phyloP scores from a whole-genome alignment of 2,797 vertebrate genomes.

The Perodicticus potto region DNA sequence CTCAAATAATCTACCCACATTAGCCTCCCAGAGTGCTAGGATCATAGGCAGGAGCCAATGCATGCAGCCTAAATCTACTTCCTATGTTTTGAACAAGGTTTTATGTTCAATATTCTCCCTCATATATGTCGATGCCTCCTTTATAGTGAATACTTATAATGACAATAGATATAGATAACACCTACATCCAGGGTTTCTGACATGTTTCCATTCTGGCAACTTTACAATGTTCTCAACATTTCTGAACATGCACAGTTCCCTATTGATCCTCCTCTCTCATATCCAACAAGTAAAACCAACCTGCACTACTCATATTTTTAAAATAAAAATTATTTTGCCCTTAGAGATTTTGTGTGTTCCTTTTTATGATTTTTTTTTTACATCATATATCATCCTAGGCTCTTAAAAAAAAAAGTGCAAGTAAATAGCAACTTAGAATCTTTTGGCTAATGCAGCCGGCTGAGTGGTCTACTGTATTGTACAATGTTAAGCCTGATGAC shows the following conservation, averaged over 20 bases:
- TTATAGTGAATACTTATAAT: neutral
- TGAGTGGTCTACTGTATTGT: neutral
- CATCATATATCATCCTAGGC: neutral
- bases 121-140: neutral
- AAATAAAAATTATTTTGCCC: slow-evolving; percentile 16
- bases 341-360: neutral
- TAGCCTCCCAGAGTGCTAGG: no score
- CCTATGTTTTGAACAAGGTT: neutral
- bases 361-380: slow-evolving; percentile 51
- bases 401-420: neutral
- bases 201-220: neutral
- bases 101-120: neutral
- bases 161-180: neutral
- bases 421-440: neutral
- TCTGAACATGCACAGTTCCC: neutral
- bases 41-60: no score
- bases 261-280: neutral
- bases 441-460: neutral
- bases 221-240: neutral
- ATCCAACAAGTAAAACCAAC: neutral
- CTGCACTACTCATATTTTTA: neutral
- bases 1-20: no score
- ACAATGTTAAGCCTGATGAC: neutral
- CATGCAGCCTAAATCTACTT: neutral
- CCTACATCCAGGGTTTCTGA: neutral